Evolutionary conservation across 2,797 vertebrate species (phyloP).

Genomic region (Syndactyla subalaris): DNA sequence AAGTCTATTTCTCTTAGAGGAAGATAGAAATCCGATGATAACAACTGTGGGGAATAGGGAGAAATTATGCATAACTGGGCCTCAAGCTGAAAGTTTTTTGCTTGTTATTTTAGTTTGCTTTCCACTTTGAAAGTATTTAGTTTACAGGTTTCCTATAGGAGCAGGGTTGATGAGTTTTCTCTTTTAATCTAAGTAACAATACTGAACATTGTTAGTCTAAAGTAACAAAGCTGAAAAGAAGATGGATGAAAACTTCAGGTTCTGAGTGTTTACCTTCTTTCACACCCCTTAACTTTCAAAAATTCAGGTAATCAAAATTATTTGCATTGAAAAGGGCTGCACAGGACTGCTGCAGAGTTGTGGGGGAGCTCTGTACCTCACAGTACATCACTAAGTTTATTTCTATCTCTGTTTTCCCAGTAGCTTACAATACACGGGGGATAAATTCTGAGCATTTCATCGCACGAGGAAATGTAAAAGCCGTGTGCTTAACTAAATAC

Average conservation of each 20-base stretch:
- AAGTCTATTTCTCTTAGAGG: neutral
- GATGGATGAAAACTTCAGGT: neutral
- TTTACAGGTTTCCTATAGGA: neutral
- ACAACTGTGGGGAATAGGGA: neutral
- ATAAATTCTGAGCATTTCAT: neutral
- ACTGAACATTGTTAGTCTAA: neutral
- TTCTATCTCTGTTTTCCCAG: slow-evolving; percentile 22
- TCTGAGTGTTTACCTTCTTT: neutral
- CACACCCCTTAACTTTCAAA: neutral
- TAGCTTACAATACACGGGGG: neutral
- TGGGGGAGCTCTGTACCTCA: neutral
- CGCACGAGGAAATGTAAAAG: neutral
- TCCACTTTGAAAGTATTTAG: neutral
- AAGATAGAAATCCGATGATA: neutral
- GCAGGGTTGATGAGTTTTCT: neutral
- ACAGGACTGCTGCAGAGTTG: neutral
- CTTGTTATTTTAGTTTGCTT: slow-evolving; percentile 4
- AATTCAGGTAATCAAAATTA: neutral
- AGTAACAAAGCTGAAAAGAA: neutral
- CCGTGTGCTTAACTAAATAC: neutral
- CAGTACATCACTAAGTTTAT: neutral
- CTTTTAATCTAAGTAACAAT: neutral
- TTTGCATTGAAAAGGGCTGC: neutral
- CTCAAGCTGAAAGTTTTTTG: neutral
- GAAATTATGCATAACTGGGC: neutral